Percentiles rank a stretch among this genome's conserved stretches.
Conservation (phyloP, 1,140 invertebrate genomes). For the Drosophila takahashii region DNA sequence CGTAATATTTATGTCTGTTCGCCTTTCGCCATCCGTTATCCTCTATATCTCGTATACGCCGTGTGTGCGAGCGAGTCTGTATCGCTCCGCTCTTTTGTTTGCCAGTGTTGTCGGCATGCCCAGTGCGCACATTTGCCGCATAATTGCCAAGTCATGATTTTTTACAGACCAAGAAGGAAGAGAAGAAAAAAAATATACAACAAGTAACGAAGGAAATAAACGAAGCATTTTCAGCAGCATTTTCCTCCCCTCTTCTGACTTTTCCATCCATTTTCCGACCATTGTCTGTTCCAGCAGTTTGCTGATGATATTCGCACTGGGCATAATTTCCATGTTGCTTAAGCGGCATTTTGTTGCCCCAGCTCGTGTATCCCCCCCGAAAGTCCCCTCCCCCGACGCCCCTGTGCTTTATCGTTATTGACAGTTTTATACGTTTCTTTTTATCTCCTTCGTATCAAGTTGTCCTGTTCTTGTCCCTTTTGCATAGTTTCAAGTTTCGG, state of each 20-base stretch:
- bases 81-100: constrained; percentile 50
- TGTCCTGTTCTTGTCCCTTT: constrained; percentile 67
- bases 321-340: constrained; percentile 83
- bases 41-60: neutral
- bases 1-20: constrained; percentile 73
- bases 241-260: neutral
- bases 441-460: constrained; percentile 54
- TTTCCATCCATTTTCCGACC: constrained; percentile 21
- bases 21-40: neutral
- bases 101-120: constrained; percentile 50
- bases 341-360: constrained; percentile 76
- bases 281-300: constrained; percentile 58
- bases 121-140: constrained; percentile 81
- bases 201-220: constrained; percentile 60
- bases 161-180: constrained; percentile 66
- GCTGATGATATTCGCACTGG: constrained; percentile 78
- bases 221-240: constrained; percentile 53
- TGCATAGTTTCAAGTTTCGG: constrained; percentile 74
- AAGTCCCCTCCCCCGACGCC: constrained; percentile 30
- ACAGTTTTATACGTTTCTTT: constrained; percentile 71
- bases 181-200: constrained; percentile 40
- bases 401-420: constrained; percentile 78
- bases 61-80: constrained; percentile 14
- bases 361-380: constrained; percentile 2
- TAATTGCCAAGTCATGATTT: constrained; percentile 84